Evolutionary conservation across 2,113 vertebrate genomes (phyloP).

Genomic region (Vireo altiloquus): DNA sequence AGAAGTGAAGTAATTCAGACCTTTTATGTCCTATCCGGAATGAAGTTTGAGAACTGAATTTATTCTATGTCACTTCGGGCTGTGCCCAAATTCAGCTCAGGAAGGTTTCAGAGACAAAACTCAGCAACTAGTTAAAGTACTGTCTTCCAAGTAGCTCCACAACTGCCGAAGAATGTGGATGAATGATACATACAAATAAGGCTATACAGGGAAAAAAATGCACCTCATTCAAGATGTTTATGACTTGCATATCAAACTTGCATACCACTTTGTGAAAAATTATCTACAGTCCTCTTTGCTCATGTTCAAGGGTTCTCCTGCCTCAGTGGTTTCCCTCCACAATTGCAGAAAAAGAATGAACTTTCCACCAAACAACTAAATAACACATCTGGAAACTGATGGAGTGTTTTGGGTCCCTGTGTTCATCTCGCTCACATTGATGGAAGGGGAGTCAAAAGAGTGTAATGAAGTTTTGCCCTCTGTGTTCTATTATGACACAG

Average conservation of each 20-base stretch:
- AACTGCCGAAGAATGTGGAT: slow-evolving; percentile 11
- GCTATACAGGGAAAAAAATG: slow-evolving; percentile 25
- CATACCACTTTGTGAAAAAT: neutral
- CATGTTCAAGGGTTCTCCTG: neutral
- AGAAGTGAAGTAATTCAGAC: neutral
- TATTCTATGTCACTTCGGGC: neutral
- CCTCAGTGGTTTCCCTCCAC: neutral
- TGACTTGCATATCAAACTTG: neutral
- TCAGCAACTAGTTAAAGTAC: slow-evolving; percentile 25
- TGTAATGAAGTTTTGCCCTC: slow-evolving; percentile 65
- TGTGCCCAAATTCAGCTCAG: slow-evolving; percentile 13
- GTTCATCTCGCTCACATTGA: slow-evolving; percentile 57
- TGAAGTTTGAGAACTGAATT: slow-evolving; percentile 6
- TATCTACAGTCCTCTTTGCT: neutral
- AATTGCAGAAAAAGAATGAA: neutral
- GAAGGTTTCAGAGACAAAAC: slow-evolving; percentile 34
- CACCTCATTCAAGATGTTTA: neutral
- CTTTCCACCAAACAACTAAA: neutral
- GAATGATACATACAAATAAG: slow-evolving; percentile 1
- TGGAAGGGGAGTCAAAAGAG: slow-evolving; percentile 54
- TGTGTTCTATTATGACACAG: slow-evolving; percentile 64
- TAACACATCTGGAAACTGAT: slow-evolving; percentile 23
- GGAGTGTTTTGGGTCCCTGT: slow-evolving; percentile 28
- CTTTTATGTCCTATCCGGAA: slow-evolving; percentile 12
- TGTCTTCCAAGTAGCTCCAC: slow-evolving; percentile 43